A percentile compares a stretch with the other conserved stretches of the same genome.
phyloP scores from a whole-genome alignment of 2,888 invertebrate genomes.

The Ceraclea dissimilis region DNA sequence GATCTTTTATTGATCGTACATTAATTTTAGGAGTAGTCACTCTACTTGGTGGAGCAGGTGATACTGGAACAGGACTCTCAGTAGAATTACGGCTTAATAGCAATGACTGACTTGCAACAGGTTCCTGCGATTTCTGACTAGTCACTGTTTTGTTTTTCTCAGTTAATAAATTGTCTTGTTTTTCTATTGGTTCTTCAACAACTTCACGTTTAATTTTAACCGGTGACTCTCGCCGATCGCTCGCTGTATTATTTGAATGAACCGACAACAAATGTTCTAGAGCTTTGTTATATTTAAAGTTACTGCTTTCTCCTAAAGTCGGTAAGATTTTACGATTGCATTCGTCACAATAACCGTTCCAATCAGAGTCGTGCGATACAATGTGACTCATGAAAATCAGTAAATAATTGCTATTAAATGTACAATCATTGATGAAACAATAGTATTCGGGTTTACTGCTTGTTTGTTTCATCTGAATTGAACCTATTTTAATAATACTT shows the following conservation, averaged over 20 bases:
- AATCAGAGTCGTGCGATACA: slow-evolving; percentile 35
- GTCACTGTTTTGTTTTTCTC: not conserved
- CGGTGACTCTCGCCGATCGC: not conserved
- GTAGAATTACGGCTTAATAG: too few species aligned
- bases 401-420: slow-evolving; percentile 32
- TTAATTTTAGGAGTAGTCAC: slow-evolving; percentile 26
- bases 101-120: not conserved
- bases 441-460: slow-evolving; percentile 5
- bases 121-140: not conserved
- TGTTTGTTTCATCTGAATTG: slow-evolving; percentile 1
- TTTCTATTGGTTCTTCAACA: not conserved
- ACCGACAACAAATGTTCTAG: slow-evolving; percentile 35
- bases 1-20: slow-evolving; percentile 36
- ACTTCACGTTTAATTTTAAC: slow-evolving; percentile 2
- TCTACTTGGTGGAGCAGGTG: too few species aligned
- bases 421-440: slow-evolving; percentile 32
- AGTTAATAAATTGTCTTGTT: not conserved
- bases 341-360: slow-evolving; percentile 50
- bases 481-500: slow-evolving; percentile 10
- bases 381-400: slow-evolving; percentile 34
- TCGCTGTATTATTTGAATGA: not conserved
- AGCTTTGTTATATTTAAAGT: slow-evolving; percentile 34
- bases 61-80: too few species aligned
- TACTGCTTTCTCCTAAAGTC: slow-evolving; percentile 33
- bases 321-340: slow-evolving; percentile 41